Percentiles rank a stretch among this genome's conserved stretches.
phyloP scores from a whole-genome alignment of 1,140 invertebrate genomes.

The Oryctes rhinoceros region DNA sequence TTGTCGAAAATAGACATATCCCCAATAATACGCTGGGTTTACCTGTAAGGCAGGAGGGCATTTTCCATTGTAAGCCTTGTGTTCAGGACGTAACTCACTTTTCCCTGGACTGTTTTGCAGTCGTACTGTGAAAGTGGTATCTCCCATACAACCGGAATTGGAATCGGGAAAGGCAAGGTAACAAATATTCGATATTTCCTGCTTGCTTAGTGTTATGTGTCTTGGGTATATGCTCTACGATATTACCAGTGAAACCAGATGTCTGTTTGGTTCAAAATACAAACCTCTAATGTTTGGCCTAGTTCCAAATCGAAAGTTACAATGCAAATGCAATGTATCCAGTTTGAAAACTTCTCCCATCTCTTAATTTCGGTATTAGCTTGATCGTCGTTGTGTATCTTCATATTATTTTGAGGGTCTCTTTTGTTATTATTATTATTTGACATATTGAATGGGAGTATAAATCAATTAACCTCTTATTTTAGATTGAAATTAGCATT shows the following conservation, averaged over 20 bases:
- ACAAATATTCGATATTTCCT: constrained; percentile 96
- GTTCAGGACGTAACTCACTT: constrained; percentile 61
- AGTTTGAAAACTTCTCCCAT: constrained; percentile 79
- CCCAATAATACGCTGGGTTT: constrained; percentile 87
- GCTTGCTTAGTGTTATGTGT: constrained; percentile 83
- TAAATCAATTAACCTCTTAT: neutral
- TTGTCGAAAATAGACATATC: constrained; percentile 98
- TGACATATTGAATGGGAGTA: constrained; percentile 8
- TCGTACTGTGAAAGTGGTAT: constrained; percentile 96
- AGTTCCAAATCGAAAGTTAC: constrained; percentile 98
- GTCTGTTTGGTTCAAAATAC: constrained; percentile 43
- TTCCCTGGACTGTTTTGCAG: constrained; percentile 65
- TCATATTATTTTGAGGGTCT: neutral
- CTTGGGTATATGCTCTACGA: constrained; percentile 84
- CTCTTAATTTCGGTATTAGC: neutral
- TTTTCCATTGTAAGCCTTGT: constrained; percentile 75
- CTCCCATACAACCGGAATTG: constrained; percentile 98
- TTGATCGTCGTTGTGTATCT: neutral
- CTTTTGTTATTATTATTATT: constrained; percentile 21
- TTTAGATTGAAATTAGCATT: neutral
- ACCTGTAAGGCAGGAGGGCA: constrained; percentile 77
- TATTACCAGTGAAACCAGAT: constrained; percentile 3
- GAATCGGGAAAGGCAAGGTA: constrained; percentile 99
- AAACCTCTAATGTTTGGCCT: constrained; percentile 91
- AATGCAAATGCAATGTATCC: constrained; percentile 96